A percentile compares a stretch with the other conserved stretches of the same genome.
phyloP scores from a whole-genome alignment of 2,797 vertebrate genomes.

The Falco biarmicus region DNA sequence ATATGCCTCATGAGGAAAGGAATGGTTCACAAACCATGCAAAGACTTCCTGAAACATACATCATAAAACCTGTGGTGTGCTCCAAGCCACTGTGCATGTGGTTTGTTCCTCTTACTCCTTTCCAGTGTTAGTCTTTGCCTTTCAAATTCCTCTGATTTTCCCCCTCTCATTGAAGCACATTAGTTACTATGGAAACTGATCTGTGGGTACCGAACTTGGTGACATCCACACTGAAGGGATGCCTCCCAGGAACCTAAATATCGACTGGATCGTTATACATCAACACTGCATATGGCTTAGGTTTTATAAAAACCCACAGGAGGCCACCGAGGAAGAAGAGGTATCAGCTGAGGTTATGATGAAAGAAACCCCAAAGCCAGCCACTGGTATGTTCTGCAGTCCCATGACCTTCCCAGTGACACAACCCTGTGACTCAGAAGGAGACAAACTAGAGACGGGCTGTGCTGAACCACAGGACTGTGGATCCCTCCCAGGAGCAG shows the following conservation, averaged over 20 bases:
- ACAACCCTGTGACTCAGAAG: constrained; percentile 14
- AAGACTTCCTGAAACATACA: background rate
- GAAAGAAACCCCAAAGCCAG: constrained; percentile 7
- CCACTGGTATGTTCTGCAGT: constrained; percentile 7
- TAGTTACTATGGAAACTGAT: constrained; percentile 73
- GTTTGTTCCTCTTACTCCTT: constrained; percentile 3
- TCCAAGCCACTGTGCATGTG: background rate
- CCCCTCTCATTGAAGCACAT: constrained; percentile 28
- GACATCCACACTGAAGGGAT: constrained; percentile 12
- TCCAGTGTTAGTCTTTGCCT: background rate
- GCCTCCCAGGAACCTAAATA: constrained; percentile 18
- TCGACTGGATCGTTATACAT: background rate
- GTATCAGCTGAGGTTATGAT: background rate
- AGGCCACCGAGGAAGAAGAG: background rate
- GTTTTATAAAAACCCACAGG: background rate
- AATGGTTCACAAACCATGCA: background rate
- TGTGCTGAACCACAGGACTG: background rate
- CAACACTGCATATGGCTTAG: background rate
- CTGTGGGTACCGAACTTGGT: constrained; percentile 35
- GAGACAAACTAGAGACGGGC: background rate
- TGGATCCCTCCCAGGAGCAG: background rate
- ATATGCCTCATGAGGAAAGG: background rate
- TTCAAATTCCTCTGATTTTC: constrained; percentile 44
- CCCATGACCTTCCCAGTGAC: constrained; percentile 14
- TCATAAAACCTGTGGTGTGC: background rate